Conservation (phyloP, 2,888 invertebrate genomes). For the Myopa testacea region DNA sequence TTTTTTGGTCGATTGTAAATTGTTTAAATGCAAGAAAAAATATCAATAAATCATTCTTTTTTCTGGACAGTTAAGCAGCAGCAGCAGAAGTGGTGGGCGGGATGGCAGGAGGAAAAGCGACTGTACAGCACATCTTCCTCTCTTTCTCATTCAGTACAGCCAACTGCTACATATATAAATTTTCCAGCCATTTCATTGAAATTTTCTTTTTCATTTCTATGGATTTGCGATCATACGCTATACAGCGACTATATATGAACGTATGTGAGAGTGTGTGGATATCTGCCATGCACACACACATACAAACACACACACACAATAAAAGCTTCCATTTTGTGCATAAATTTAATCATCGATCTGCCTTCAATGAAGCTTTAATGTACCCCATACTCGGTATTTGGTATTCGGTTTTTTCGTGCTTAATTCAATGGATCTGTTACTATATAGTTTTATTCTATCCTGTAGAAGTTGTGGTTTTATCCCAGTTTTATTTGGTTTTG, state of each 20-base stretch:
- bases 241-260: no score
- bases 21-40: not conserved
- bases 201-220: not conserved
- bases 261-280: not conserved
- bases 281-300: no score
- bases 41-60: conserved; percentile 26
- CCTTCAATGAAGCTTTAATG: no score
- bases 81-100: no score
- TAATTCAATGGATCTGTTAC: no score
- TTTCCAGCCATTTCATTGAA: conserved; percentile 16
- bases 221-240: not conserved
- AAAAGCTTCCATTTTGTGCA: no score
- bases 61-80: conserved; percentile 25
- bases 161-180: not conserved
- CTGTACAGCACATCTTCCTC: conserved; percentile 1
- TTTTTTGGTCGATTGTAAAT: not conserved
- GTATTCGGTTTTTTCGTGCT: no score
- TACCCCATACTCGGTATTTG: no score
- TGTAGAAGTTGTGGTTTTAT: no score
- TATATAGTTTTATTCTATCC: no score
- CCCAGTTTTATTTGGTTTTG: no score
- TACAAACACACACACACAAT: not conserved
- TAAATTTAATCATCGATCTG: no score
- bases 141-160: conserved; percentile 7
- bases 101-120: not conserved